Conservation (phyloP, 2,888 invertebrate genomes). For the Meganola albula region DNA sequence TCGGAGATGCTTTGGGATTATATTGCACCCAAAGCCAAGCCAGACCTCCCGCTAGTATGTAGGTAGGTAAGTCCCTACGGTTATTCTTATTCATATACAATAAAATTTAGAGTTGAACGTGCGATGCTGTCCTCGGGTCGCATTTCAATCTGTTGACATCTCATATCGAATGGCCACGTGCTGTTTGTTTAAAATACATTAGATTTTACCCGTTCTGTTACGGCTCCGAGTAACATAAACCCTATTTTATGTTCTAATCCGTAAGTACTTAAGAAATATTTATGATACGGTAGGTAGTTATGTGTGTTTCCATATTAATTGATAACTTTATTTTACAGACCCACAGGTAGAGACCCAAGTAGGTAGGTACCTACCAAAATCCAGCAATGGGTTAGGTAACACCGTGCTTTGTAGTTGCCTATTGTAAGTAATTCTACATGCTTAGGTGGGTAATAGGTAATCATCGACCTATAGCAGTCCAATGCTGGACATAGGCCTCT, state of each 20-base stretch:
- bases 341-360: too few species aligned
- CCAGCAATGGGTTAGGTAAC: too few species aligned
- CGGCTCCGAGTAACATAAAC: slow-evolving; percentile 21
- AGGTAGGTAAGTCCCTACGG: background rate
- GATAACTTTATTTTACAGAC: slow-evolving; percentile 10
- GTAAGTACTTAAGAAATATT: slow-evolving; percentile 16
- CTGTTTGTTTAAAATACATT: slow-evolving; percentile 53
- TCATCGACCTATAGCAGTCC: too few species aligned
- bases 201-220: slow-evolving; percentile 25
- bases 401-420: too few species aligned
- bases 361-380: too few species aligned
- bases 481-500: too few species aligned
- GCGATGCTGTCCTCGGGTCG: slow-evolving; percentile 46
- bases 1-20: too few species aligned
- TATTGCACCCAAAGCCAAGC: too few species aligned
- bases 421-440: too few species aligned
- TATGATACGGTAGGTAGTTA: slow-evolving; percentile 14
- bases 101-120: slow-evolving; percentile 21
- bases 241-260: slow-evolving; percentile 17
- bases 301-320: too few species aligned
- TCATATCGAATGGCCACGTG: slow-evolving; percentile 53
- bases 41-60: background rate
- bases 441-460: too few species aligned
- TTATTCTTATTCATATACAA: slow-evolving; percentile 1
- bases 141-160: slow-evolving; percentile 57